These are phyloP conservation scores for Sipha maydis DNA, from an alignment of 2,888 invertebrate species.

Conservation along the genomic window DNA sequence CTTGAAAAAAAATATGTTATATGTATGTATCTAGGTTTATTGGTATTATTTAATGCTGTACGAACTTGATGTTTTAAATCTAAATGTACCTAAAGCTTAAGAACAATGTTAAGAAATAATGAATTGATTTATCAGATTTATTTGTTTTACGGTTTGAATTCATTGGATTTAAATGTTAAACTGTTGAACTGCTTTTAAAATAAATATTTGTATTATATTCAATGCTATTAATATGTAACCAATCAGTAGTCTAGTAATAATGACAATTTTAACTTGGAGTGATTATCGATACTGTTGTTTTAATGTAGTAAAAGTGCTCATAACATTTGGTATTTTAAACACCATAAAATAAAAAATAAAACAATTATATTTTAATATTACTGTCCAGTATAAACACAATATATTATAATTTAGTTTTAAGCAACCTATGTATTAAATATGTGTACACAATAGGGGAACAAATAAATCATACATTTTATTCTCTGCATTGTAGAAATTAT, in stretches of 20 bases:
- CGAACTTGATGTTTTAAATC: neutral
- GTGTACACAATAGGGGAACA: neutral
- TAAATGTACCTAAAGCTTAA: neutral
- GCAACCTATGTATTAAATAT: neutral
- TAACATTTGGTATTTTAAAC: too few species aligned
- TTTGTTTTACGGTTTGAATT: too few species aligned
- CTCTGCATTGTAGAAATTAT: too few species aligned
- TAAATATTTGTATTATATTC: too few species aligned
- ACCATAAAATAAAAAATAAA: neutral
- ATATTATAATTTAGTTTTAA: neutral
- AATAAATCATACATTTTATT: neutral
- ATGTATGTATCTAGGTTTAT: neutral
- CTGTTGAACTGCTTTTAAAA: too few species aligned
- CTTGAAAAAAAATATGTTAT: neutral
- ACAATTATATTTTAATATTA: neutral
- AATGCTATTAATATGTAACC: too few species aligned
- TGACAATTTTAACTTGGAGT: too few species aligned
- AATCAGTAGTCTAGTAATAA: too few species aligned
- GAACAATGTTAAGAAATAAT: neutral
- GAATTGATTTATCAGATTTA: neutral
- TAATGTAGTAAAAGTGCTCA: too few species aligned
- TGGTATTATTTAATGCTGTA: neutral
- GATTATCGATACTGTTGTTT: too few species aligned
- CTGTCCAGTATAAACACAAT: neutral
- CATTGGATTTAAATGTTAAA: too few species aligned